These are phyloP conservation scores for Cylas formicarius DNA, from an alignment of 1,140 invertebrate genomes.

Conservation along the genomic window DNA sequence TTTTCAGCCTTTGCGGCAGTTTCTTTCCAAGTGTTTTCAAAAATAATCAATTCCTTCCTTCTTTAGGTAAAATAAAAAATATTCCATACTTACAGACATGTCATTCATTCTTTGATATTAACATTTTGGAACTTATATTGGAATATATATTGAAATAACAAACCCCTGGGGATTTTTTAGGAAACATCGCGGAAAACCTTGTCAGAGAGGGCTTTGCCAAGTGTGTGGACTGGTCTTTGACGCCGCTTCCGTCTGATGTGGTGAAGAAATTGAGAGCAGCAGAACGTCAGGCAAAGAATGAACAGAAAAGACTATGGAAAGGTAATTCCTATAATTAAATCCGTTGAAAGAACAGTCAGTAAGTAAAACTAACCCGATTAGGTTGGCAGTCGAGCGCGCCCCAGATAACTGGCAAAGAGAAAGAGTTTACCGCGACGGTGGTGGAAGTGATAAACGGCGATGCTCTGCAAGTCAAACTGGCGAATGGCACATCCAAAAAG, in stretches of 20 bases:
- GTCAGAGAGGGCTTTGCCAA: slow-evolving; percentile 75
- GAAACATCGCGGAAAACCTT: slow-evolving; percentile 93
- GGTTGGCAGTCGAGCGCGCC: slow-evolving; percentile 64
- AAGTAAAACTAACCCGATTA: slow-evolving; percentile 81
- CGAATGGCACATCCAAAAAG: slow-evolving; percentile 77
- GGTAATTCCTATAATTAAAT: neutral
- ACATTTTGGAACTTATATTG: no score
- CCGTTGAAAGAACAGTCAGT: slow-evolving; percentile 50
- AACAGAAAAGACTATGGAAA: slow-evolving; percentile 22
- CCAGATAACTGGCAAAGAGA: slow-evolving; percentile 67
- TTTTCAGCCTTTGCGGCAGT: no score
- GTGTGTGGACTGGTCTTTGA: slow-evolving; percentile 97
- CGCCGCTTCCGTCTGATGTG: slow-evolving; percentile 69
- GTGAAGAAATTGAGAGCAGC: slow-evolving; percentile 72
- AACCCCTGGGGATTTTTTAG: no score
- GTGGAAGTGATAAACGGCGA: slow-evolving; percentile 93
- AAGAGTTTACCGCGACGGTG: slow-evolving; percentile 79
- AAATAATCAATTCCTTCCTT: neutral
- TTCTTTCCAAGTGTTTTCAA: neutral
- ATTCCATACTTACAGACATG: neutral
- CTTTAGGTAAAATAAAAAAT: neutral
- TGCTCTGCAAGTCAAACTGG: slow-evolving; percentile 75
- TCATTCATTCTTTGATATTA: slow-evolving; percentile 1
- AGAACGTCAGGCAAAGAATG: slow-evolving; percentile 81
- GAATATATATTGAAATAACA: no score